Base-by-base conservation (phyloP, 1,140 invertebrate species). In the Maniola jurtina region DNA sequence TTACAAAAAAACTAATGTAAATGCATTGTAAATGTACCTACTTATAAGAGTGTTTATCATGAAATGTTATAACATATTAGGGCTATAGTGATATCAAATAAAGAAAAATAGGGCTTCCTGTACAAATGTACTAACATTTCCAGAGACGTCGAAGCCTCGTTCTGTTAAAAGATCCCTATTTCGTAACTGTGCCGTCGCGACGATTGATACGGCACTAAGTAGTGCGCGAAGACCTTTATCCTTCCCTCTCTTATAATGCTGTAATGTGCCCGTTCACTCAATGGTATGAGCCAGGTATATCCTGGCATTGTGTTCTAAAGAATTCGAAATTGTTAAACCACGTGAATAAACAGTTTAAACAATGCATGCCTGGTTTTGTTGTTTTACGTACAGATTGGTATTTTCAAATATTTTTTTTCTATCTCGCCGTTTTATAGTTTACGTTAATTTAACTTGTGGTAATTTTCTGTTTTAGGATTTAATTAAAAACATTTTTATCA, bases 301-400 rank as follows among this genome's bases (percentile, higher is more conserved):
- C 70, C 70, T 67, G 70, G 58, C 54, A 71, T 71, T 72, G 70
- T 72, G 62, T 71, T 48, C 54, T 36, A 35, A 45, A 57, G 47
- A 61, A 68, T 68, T 13, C n/a, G 62, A 68, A 65, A 68, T 72
- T 63, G 70, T 68, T 25, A 68, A 72, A 64, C 62, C 63, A 57
- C 50, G 14, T 67, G 59, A 61, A 62, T 68, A 72, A 72, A 68
- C 60, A 68, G 61, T 42, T 38, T 33, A 58, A 25, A 64, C 45
- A 55, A 36, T 56, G 64, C 36, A 15, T 47, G 56, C 5, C n/a
- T 34, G 5, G 54, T 34, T 34, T 55, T 13, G 58, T 52, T 36
- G 47, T 45, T 66, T 25, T 66, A 13, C 48, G 48, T 15, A 67
- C 42, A 38, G 55, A 6, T 57, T 62, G 42, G 42, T 61, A 62